Percentiles rank a stretch among this genome's conserved stretches.
Conservation (phyloP, 2,888 invertebrate genomes). For the Athalia rosae region DNA sequence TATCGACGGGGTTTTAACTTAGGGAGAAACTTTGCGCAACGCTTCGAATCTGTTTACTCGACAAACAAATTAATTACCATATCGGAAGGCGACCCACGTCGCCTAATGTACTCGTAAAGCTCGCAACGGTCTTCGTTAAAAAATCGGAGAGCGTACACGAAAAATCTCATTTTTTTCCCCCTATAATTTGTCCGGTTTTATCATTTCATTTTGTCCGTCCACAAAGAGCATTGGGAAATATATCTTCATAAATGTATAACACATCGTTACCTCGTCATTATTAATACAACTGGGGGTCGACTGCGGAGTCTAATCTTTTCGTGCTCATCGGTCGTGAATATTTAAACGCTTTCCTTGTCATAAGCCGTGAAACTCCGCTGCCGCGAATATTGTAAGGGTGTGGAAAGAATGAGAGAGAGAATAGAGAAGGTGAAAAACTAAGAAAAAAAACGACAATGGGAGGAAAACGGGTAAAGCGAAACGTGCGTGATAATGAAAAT, state of each 20-base stretch:
- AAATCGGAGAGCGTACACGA: neutral
- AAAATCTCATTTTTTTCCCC: no score
- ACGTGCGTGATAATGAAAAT: neutral
- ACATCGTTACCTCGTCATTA: neutral
- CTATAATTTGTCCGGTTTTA: no score
- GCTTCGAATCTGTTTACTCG: constrained; percentile 11
- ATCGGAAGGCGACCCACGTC: neutral
- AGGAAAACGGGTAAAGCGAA: neutral
- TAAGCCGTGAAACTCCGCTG: no score
- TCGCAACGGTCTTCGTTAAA: neutral
- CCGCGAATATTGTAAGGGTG: no score
- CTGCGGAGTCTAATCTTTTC: neutral
- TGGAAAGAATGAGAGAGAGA: no score
- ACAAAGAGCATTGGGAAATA: no score
- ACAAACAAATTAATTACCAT: constrained; percentile 6
- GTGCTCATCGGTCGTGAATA: neutral
- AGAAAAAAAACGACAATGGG: no score
- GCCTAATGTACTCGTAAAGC: neutral
- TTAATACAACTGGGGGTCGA: neutral
- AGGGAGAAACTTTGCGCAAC: neutral
- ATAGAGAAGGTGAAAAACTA: no score
- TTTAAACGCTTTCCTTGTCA: neutral
- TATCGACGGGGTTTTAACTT: neutral
- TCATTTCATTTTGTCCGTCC: no score
- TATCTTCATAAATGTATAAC: no score